Percentiles rank a stretch among this genome's conserved stretches.
Conservation (phyloP, 2,888 invertebrate species). For the Petrolisthes cinctipes region DNA sequence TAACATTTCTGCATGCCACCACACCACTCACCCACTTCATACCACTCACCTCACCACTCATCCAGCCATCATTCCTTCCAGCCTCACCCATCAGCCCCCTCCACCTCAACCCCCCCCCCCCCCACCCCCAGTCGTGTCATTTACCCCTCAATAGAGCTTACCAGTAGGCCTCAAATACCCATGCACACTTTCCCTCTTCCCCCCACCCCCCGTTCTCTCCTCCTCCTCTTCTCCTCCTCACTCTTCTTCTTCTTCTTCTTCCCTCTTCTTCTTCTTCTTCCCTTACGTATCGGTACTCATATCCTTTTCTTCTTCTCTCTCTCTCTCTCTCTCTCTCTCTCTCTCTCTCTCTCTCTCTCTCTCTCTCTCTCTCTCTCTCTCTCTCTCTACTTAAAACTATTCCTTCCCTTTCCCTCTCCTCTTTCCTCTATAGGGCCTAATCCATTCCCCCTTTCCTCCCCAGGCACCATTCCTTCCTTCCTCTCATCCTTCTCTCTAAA, state of each 20-base stretch:
- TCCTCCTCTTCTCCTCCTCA: not conserved
- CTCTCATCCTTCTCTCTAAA: not conserved
- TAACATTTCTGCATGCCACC: no score
- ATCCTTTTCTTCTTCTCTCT: not conserved
- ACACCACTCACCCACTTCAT: no score
- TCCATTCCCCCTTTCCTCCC: not conserved
- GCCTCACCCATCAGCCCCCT: no score
- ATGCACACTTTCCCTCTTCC: no score
- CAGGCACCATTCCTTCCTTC: not conserved
- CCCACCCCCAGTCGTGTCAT: no score
- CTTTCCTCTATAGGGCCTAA: not conserved
- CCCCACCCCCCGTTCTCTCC: not conserved
- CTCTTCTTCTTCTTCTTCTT: not conserved
- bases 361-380: conserved; percentile 1
- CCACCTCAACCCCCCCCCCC: not conserved
- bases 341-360: not conserved
- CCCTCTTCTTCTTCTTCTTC: not conserved
- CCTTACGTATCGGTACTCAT: not conserved
- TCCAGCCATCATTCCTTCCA: no score
- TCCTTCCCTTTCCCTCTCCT: not conserved
- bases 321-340: conserved; percentile 8
- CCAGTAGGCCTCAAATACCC: no score
- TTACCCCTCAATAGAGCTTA: no score
- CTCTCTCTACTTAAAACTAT: not conserved
- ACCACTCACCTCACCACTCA: no score